Base-by-base conservation (phyloP, 2,113 vertebrate genomes). In the Percopsis transmontana region DNA sequence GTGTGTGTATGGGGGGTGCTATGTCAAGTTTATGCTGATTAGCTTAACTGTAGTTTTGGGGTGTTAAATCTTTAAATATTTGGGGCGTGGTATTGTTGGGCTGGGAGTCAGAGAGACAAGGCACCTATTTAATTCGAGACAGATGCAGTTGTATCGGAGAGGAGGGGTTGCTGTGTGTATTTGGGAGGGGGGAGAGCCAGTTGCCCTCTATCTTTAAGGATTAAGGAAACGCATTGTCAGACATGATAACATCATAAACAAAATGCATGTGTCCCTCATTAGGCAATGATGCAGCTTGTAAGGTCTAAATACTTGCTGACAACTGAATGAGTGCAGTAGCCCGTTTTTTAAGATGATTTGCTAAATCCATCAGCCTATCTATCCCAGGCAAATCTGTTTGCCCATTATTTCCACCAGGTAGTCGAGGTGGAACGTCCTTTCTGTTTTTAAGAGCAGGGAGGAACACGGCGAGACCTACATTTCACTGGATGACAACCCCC, bases 41-140 rank as follows among this genome's bases (percentile, higher is more conserved):
- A 74, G 27, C 81, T 57, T 2, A 77, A 47, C 13, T 60, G 55
- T 72, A 72, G 63, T 79, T 68, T 55, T 13, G 47, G 27, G 45
- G 45, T 44, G 40, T 33, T 33, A n/a, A n/a, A n/a, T n/a, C n/a
- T 57, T 67, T 67, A 40, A 23, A 50, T 67, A 0, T n/a, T 11
- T 45, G 53, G 62, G 58, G 42, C 44, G 39, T 68, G 52, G 23
- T 65, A 19, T 41, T 55, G 33, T 58, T 62, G 63, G 74, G 9
- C 52, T 11, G 27, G 48, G 39, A 27, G 44, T 9, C 16, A 15
- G 59, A 9, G 27, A 53, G 56, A 40, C 39, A 11, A 42, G 65
- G 52, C 62, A 48, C 53, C 38, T 13, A 21, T 58, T 58, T 69
- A 19, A 3, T 47, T 66, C 71, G 19, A 7, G 70, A 21, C 1